Evolutionary conservation across 2,113 vertebrate species (phyloP), one percentile per base, ranked within the genome.

Genomic region (Zeus faber): DNA sequence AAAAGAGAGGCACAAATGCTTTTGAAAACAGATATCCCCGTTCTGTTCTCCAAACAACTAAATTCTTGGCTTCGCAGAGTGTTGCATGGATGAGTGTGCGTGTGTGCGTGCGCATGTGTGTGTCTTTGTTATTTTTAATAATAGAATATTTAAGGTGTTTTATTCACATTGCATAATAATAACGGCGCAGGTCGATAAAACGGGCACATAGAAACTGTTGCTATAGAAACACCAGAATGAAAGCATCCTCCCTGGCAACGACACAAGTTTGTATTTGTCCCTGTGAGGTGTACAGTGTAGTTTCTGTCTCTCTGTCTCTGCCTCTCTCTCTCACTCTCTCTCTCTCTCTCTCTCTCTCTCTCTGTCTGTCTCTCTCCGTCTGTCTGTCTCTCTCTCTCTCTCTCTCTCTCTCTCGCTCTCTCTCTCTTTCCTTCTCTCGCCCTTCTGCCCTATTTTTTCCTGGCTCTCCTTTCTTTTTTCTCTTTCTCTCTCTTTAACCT

Each of bases 161-260:
- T 35, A 61, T 45, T 41, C 37, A 41, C 69, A 60, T 83, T 80
- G 70, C 74, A 73, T 78, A 80, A 76, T 76, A 72, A 76, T 72
- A 83, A 79, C 68, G 60, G 29, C 64, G 71, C 82, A 81, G 71
- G 70, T 78, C 11, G 58, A 58, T 72, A 76, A 81, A 83, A 81
- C 58, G 60, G 61, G 77, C 77, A 73, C 77, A 82, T 70, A 62
- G 73, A 70, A 76, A 80, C 72, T 58, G 83, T 85, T 85, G 78
- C 83, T 83, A 85, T 85, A 83, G 83, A 80, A 85, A 85, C 83
- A 77, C 54, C 70, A 74, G 74, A 74, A 80, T 78, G 76, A 81
- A 76, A 81, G 70, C 72, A 81, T 60, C 78, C 80, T 76, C 83
- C 83, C 76, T 85, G 65, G 76, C 74, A 76, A 81, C 65, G 16